Evolutionary conservation across 2,797 vertebrate species (phyloP), one percentile per base, ranked within the genome.

Genomic region (Rhynchotus rufescens): DNA sequence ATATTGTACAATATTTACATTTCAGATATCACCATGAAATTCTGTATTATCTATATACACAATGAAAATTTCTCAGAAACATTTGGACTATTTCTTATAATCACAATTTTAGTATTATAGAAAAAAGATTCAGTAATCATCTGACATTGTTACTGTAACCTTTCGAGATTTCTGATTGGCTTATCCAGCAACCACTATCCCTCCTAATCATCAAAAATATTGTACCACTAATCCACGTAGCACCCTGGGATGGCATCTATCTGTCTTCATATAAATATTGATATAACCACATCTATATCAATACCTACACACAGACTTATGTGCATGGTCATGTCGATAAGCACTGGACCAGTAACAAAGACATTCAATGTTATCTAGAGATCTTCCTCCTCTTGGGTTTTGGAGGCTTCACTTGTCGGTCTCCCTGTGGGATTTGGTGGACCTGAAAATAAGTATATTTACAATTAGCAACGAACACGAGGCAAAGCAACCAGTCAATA

Each of bases 1-100:
- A 98, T 98, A 98, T 98, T 98, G 98, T 99, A 99, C 99, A 99
- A 97, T 99, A 99, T 99, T 98, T 99, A 99, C 99, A 99, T 98
- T 98, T 98, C 98, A 98, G 98, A 98, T 98, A 98, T 98, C 98
- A 98, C 98, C 99, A 98, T 98, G 99, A 99, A 98, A 99, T 99
- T 99, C 98, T 98, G 98, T 98, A 98, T 98, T 98, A 98, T 98
- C 98, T 99, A 99, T 99, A 97, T 99, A 99, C 99, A 99, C 98
- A 98, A 98, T 98, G 99, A 99, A 99, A 99, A 99, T 98, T 98
- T 98, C 98, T 99, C 99, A 98, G 99, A 99, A 99, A 99, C 99
- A 99, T 99, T 98, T 99, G 99, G 99, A 99, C 99, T 99, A 98
- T 98, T 97, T 97, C 95, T 97, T 97, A 97, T 97, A 97, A 97